phyloP scores from a whole-genome alignment of 2,797 vertebrate species.

The Rhinoraja longicauda region DNA sequence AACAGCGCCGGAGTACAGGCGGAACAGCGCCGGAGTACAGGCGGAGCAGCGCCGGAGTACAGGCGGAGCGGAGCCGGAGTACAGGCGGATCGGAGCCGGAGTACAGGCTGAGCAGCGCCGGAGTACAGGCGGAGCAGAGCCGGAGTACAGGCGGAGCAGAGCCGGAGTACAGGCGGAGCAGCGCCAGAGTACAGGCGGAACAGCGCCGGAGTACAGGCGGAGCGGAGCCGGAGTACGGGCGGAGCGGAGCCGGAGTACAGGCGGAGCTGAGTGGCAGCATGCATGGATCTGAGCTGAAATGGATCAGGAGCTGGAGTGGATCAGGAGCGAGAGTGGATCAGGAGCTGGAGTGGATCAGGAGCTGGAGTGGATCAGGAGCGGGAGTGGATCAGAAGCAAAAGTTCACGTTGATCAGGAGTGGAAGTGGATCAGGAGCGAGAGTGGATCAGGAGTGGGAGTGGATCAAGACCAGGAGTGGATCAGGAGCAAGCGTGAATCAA shows the following conservation, averaged over 20 bases:
- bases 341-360: not conserved
- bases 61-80: too few relatives aligned
- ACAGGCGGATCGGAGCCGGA: not conserved
- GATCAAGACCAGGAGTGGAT: too few relatives aligned
- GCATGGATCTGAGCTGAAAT: not conserved
- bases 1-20: too few relatives aligned
- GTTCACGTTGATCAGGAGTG: not conserved
- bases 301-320: not conserved
- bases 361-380: not conserved
- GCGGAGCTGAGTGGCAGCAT: too few relatives aligned
- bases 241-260: not conserved
- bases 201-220: too few relatives aligned
- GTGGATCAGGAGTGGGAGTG: not conserved
- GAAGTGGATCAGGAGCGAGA: not conserved
- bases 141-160: not conserved
- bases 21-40: too few relatives aligned
- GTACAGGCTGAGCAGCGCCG: not conserved
- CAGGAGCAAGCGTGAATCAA: too few relatives aligned
- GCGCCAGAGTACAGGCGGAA: not conserved
- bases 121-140: too few relatives aligned
- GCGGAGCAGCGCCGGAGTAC: too few relatives aligned
- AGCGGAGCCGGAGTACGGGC: too few relatives aligned
- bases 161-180: not conserved
- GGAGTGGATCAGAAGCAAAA: not conserved
- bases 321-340: not conserved